Base-by-base conservation (phyloP, 1,140 invertebrate genomes). In the Pectinophora gossypiella region DNA sequence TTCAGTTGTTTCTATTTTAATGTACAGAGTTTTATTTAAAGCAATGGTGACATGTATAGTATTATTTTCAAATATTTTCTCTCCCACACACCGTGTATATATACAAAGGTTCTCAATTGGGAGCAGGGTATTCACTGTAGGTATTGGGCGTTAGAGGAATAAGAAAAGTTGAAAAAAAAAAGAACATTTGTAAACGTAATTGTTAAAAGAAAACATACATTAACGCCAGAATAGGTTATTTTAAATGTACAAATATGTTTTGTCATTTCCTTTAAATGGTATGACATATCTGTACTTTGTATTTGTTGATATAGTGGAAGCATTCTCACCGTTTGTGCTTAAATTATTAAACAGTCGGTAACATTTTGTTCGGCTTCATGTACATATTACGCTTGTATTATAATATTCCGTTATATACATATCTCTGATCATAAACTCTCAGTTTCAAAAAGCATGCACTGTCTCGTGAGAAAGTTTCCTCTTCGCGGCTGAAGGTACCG, bases 381-480 rank as follows among this genome's bases (percentile, higher is more conserved):
- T 87, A 87, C 84, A 87, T 87, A 87, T 76, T n/a, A n/a, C 74
- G 84, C 84, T 87, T 88, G 72, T 86, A 83, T 89, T 85, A 81
- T 86, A 80, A 81, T 86, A 80, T 85, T 72, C 72, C 81, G 84
- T 82, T 87, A 81, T 87, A 79, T 72, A 78, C 70, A 66, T 87
- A 83, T 84, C 66, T 85, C 68, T 87, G 75, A 77, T 85, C 80
- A 87, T 79, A 85, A 85, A 89, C 85, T 83, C 72, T 87, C 73
- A 79, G 75, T 84, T 87, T 84, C 87, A 87, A 89, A 91, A 90
- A 92, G 92, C 92, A 93, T 93, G 91, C 90, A 91, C 90, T 91
- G 89, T 89, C 90, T 91, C 90, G 90, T 92, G 91, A 92, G 90
- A 91, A 91, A 91, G 90, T 91, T 91, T 92, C 91, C 91, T 92